Conservation (phyloP, 53 echinoderm and acorn worm species). For the Paelopatides confundens region DNA sequence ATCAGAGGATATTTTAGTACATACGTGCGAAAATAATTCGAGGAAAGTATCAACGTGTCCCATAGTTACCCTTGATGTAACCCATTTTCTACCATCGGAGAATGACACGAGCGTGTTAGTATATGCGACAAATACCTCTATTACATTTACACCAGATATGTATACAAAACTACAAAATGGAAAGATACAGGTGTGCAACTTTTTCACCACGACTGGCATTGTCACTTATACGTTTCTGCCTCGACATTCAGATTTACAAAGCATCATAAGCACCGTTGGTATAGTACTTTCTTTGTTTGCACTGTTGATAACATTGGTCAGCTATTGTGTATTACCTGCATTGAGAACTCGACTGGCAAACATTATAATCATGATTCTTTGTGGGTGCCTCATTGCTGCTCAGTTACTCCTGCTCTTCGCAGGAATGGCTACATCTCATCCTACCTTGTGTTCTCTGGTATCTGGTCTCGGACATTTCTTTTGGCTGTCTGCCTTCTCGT, state of each 20-base stretch:
- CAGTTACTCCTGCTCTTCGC: constrained; percentile 7
- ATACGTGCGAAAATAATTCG: neutral
- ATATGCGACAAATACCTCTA: neutral
- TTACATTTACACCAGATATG: constrained; percentile 17
- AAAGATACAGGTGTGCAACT: neutral
- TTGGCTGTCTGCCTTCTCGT: constrained; percentile 18
- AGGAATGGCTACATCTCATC: neutral
- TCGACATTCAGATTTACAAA: neutral
- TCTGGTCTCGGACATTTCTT: constrained; percentile 19
- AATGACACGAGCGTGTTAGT: neutral
- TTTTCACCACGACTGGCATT: neutral
- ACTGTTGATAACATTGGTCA: neutral
- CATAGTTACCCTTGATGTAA: neutral
- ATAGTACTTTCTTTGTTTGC: neutral
- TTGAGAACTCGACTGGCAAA: constrained; percentile 1
- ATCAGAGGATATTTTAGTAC: neutral
- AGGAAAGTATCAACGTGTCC: neutral
- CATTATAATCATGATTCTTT: constrained; percentile 15
- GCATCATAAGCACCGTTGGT: neutral
- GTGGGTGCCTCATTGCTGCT: neutral
- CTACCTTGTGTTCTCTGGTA: neutral
- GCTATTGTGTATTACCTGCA: neutral
- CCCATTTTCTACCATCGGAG: neutral
- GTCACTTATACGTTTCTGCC: neutral
- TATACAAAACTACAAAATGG: neutral